phyloP scores from a whole-genome alignment of 2,113 vertebrate species.

The Corythornis cristatus region DNA sequence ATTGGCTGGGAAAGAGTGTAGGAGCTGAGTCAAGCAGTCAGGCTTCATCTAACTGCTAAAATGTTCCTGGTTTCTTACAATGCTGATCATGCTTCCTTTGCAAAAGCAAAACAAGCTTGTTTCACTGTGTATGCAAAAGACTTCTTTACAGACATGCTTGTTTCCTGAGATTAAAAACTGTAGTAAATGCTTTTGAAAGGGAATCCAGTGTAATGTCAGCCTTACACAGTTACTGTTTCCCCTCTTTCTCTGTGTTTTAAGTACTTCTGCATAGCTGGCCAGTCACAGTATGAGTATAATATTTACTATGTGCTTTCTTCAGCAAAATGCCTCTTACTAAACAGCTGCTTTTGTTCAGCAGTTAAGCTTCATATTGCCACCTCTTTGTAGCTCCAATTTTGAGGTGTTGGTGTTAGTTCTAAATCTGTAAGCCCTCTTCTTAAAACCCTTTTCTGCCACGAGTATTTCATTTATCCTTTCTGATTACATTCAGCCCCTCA shows the following conservation, averaged over 20 bases:
- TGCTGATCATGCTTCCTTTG: background rate
- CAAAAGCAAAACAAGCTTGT: background rate
- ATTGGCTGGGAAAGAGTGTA: background rate
- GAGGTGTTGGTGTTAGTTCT: background rate
- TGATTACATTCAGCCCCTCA: background rate
- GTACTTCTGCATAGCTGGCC: background rate
- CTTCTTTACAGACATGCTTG: background rate
- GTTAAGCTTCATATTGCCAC: background rate
- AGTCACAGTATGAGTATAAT: background rate
- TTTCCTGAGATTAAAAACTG: background rate
- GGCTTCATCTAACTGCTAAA: background rate
- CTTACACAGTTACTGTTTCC: background rate
- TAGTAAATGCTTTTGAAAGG: background rate
- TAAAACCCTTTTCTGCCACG: background rate
- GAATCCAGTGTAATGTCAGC: background rate
- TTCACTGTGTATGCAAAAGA: background rate
- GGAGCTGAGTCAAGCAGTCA: background rate
- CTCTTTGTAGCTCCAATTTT: background rate
- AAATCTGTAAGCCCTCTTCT: background rate
- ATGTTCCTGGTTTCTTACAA: background rate
- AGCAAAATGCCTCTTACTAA: background rate
- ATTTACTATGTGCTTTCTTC: background rate
- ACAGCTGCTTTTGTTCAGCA: background rate
- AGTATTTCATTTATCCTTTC: background rate
- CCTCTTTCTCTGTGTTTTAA: background rate